Evolutionary conservation across 30 jellyfish, hydroid and myxozoan species (phyloP), one percentile per base, ranked within the genome.

Genomic region (Nemopilema nomurai): DNA sequence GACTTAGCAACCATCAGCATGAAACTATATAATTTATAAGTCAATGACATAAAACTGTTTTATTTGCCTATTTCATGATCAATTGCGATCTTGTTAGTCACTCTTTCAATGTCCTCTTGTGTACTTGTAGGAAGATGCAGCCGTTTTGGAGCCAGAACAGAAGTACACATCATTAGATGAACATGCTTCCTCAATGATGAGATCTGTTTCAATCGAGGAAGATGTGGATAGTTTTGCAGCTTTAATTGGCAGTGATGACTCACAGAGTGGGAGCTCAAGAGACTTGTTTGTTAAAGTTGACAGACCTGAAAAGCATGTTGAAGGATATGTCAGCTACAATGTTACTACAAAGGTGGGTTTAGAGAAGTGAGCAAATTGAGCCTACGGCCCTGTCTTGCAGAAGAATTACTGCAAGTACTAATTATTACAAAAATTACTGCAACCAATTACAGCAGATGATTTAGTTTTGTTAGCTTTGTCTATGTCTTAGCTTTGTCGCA

Each of bases 241-340:
- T 28, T 29, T 76, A 76, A 41, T 73, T 75, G 89, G 89, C 64
- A 79, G 88, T 31, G 89, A 81, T 26, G 98, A 93, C 6, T 84
- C 98, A 18, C 96, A 79, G 73, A 66, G 63, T 66, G 83, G 76
- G 7, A 69, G 65, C 18, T 21, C 49, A 50, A 79, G 79, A 88
- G 98, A 93, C 63, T 75, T 93, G 87, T 84, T 93, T 84, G 98
- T 93, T 65, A 93, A 89, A 77, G 98, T 93, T 22, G 98, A 93
- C 52, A 89, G 76, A 28, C 98, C 98, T 8, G 98, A 93, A 31
- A 93, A 93, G 71, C 98, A 93, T 57, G 86, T 84, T 75, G 98
- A 89, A 26, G 98, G 98, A 28, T 93, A 93, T 77, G 98, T 93
- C 77, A 88, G 97, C 80, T 93, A 93, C 68, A 79, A 71, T 74